Evolutionary conservation across 1,140 invertebrate species (phyloP), one percentile per base, ranked within the genome.

Genomic region (Pogonomyrmex californicus): DNA sequence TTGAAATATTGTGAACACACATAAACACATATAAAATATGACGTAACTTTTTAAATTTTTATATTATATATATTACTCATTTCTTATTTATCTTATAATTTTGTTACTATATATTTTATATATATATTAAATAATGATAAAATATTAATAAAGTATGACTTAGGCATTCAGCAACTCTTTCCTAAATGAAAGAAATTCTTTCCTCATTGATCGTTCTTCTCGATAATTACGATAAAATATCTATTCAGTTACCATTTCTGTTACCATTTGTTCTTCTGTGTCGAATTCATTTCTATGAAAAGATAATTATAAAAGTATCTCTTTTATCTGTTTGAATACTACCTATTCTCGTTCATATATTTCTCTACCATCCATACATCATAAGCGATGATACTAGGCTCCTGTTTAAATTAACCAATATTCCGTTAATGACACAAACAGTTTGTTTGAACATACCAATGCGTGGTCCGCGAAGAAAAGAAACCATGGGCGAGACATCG

Each of bases 401-500:
- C 0, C 79, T 17, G 66, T 82, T 58, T 38, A 58, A 71, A 82
- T 71, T 58, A 82, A 47, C 41, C 30, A 58, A 83, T 83, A 60
- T 60, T 58, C 6, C 54, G 30, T 58, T 83, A 75, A 83, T 41
- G 54, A 83, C n/a, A 54, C 41, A 41, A 75, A 4, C 41, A 83
- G 79, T 75, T 60, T 75, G 79, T 75, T 81, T 73, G 56, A 56
- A 36, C 68, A 60, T 75, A 73, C 38, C 60, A 51, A 81, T 51
- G 62, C 85, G n/a, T 68, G 62, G 12, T 41, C 30, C 30, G 36
- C 12, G n/a, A 56, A 79, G 63, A 81, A 86, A 60, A 44, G 51
- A 47, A 62, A 73, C 54, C 44, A 47, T n/a, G 68, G 33, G 41
- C 79, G 79, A 73, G 79, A 73, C 79, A 83, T 83, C 68, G 79